Conservation (phyloP, 2,113 vertebrate species). For the Micronisus gabar region DNA sequence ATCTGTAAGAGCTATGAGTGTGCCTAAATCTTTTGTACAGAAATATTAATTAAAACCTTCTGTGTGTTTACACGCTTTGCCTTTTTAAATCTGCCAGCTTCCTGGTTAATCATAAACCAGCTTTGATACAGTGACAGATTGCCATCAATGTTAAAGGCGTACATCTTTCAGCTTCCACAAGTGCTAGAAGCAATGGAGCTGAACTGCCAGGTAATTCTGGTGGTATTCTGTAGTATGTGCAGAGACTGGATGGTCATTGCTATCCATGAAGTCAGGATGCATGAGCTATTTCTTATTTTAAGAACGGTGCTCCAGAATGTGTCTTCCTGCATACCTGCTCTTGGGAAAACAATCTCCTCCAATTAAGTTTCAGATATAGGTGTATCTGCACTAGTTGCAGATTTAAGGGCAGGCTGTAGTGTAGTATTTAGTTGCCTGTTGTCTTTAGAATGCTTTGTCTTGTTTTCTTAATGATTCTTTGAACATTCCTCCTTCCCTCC, state of each 20-base stretch:
- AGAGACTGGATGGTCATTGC: not conserved
- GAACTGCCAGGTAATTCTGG: not conserved
- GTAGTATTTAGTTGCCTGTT: not conserved
- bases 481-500: not conserved
- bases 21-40: not conserved
- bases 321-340: not conserved
- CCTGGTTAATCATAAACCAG: not conserved
- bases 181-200: not conserved
- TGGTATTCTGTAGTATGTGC: not conserved
- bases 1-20: not conserved
- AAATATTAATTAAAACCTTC: not conserved
- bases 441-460: not conserved
- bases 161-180: not conserved
- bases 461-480: not conserved
- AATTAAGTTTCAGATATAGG: not conserved
- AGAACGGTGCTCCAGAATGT: not conserved
- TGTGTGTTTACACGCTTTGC: not conserved
- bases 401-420: not conserved
- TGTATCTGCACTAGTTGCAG: not conserved
- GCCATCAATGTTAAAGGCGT: not conserved
- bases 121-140: not conserved
- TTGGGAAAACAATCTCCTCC: not conserved
- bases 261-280: not conserved
- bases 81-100: not conserved
- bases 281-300: not conserved